These are phyloP conservation scores for Microcebus lehilahytsara DNA, from an alignment of 2,113 vertebrate species.

Conservation along the genomic window DNA sequence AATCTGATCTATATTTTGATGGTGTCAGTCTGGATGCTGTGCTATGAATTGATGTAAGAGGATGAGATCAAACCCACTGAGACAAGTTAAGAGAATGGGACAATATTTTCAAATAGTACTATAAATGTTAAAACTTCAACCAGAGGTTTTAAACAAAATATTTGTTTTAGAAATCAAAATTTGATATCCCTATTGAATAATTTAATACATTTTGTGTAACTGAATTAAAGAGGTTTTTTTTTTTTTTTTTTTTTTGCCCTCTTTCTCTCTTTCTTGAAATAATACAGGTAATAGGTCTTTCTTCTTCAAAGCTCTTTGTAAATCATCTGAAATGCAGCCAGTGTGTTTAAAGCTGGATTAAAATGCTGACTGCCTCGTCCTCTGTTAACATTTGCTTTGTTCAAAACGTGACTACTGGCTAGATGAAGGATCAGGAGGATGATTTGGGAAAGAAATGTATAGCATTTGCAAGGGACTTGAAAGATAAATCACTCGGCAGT, in stretches of 20 bases:
- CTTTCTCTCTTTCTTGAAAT: background rate
- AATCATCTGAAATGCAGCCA: conserved; percentile 43
- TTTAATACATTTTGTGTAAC: conserved; percentile 18
- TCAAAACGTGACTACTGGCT: background rate
- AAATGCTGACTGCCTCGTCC: conserved; percentile 37
- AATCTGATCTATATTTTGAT: background rate
- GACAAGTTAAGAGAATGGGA: background rate
- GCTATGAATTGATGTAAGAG: background rate
- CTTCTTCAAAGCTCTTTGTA: conserved; percentile 57
- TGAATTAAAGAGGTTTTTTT: background rate
- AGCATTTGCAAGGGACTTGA: background rate
- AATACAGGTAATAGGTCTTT: conserved; percentile 31
- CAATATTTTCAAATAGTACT: background rate
- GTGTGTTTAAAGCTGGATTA: conserved; percentile 34
- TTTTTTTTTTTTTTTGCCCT: background rate
- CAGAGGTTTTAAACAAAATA: conserved; percentile 33
- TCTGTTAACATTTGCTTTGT: conserved; percentile 56
- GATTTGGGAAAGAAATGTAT: background rate
- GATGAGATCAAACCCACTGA: background rate
- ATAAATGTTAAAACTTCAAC: background rate
- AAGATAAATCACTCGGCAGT: background rate
- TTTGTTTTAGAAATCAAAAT: conserved; percentile 52
- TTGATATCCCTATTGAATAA: conserved; percentile 23
- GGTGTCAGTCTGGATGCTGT: background rate
- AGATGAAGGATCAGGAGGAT: background rate